These are phyloP conservation scores for Podiceps cristatus DNA, from an alignment of 2,113 vertebrate species.

Conservation along the genomic window DNA sequence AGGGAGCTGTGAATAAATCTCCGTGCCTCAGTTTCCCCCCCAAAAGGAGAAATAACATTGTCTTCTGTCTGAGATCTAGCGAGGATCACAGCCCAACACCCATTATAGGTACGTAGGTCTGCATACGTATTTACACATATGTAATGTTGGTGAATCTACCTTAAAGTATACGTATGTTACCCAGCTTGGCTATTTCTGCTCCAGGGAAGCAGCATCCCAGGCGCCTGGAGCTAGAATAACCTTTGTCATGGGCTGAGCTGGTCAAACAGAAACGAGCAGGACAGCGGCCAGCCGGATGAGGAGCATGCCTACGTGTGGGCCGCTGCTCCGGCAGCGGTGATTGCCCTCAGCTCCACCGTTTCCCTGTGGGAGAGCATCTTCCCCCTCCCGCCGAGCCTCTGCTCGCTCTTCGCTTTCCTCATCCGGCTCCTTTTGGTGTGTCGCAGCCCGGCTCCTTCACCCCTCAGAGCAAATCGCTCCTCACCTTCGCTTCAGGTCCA, in stretches of 20 bases:
- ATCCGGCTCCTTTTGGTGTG: rapidly evolving
- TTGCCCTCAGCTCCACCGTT: neutral
- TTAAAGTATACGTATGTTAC: neutral
- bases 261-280: neutral
- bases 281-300: neutral
- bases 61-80: rapidly evolving
- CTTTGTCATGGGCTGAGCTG: neutral
- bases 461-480: neutral
- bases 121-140: neutral
- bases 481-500: neutral
- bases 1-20: neutral
- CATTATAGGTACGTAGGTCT: neutral
- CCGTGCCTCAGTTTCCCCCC: neutral
- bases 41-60: neutral
- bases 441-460: neutral
- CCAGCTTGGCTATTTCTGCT: neutral
- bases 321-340: neutral
- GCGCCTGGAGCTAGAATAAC: neutral
- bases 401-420: neutral
- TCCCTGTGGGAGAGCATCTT: neutral
- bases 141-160: neutral
- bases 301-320: neutral
- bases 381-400: neutral
- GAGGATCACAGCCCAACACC: neutral
- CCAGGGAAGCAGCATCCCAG: neutral